phyloP scores from a whole-genome alignment of 2,888 invertebrate species.

The Bedellia somnulentella region DNA sequence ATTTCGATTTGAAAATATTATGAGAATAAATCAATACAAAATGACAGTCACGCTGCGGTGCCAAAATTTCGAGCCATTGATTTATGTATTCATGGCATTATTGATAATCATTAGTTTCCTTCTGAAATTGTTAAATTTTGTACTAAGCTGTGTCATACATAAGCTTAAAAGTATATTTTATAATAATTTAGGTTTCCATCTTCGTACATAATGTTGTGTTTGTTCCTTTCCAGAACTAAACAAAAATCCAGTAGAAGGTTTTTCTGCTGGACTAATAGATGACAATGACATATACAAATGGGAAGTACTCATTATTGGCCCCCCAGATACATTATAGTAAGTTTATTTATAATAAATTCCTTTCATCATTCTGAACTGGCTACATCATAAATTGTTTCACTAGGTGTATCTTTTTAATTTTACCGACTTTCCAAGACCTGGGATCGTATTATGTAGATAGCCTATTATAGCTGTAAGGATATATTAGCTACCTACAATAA shows the following conservation, averaged over 20 bases:
- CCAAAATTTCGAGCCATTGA: conserved; percentile 24
- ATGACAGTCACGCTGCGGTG: conserved; percentile 38
- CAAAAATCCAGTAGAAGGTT: conserved; percentile 99
- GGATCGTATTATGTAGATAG: too few relatives aligned
- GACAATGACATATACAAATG: conserved; percentile 99
- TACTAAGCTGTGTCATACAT: too few relatives aligned
- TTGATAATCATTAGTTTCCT: too few relatives aligned
- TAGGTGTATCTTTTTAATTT: not conserved
- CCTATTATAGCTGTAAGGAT: too few relatives aligned
- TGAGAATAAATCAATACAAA: conserved; percentile 55
- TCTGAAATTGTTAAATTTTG: too few relatives aligned
- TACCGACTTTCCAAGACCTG: conserved; percentile 1
- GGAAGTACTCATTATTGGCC: conserved; percentile 99
- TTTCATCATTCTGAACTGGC: too few relatives aligned
- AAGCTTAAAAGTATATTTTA: too few relatives aligned
- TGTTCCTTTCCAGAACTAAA: conserved; percentile 81
- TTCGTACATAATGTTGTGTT: conserved; percentile 3
- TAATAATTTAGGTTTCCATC: too few relatives aligned
- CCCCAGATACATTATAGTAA: conserved; percentile 98
- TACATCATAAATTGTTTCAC: not conserved
- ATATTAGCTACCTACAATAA: too few relatives aligned
- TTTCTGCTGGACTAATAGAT: conserved; percentile 99
- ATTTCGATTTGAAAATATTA: too few relatives aligned
- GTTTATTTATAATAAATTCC: too few relatives aligned
- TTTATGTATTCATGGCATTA: conserved; percentile 26